phyloP scores from a whole-genome alignment of 2,797 vertebrate genomes.

The Eutrigla gurnardus region DNA sequence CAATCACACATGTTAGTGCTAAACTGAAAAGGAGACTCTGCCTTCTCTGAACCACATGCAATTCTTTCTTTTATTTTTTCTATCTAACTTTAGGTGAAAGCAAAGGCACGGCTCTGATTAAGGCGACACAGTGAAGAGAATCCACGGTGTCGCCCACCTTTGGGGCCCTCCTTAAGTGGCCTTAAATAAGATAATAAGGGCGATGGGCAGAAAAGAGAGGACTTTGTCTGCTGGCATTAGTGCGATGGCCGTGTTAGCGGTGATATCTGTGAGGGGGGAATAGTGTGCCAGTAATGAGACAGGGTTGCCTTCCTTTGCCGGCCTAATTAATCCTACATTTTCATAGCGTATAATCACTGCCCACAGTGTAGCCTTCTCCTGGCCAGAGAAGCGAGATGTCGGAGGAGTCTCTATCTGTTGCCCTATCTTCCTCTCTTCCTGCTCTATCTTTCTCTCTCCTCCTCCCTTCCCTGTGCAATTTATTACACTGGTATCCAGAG shows the following conservation, averaged over 20 bases:
- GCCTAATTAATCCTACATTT: constrained; percentile 96
- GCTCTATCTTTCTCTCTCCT: constrained; percentile 67
- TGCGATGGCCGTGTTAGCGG: constrained; percentile 85
- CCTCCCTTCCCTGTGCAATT: constrained; percentile 81
- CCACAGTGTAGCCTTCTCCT: constrained; percentile 86
- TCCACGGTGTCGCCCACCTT: constrained; percentile 83
- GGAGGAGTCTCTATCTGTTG: constrained; percentile 81
- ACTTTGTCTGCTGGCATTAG: constrained; percentile 92
- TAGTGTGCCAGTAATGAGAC: constrained; percentile 91
- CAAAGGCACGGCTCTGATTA: constrained; percentile 77
- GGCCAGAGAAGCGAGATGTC: constrained; percentile 81
- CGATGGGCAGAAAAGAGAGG: constrained; percentile 88
- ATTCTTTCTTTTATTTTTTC: constrained; percentile 12
- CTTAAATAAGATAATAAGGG: constrained; percentile 93
- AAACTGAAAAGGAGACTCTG: constrained; percentile 65
- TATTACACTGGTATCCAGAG: constrained; percentile 88
- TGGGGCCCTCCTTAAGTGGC: constrained; percentile 89
- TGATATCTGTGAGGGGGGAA: constrained; percentile 88
- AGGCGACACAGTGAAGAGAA: constrained; percentile 73
- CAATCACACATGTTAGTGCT: constrained; percentile 76
- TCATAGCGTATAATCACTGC: constrained; percentile 91
- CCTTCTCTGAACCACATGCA: constrained; percentile 45
- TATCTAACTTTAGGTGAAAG: constrained; percentile 69
- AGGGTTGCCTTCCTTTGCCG: constrained; percentile 90
- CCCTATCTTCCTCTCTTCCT: constrained; percentile 64